Base-by-base conservation (phyloP, 2,797 vertebrate species). In the Emys orbicularis region DNA sequence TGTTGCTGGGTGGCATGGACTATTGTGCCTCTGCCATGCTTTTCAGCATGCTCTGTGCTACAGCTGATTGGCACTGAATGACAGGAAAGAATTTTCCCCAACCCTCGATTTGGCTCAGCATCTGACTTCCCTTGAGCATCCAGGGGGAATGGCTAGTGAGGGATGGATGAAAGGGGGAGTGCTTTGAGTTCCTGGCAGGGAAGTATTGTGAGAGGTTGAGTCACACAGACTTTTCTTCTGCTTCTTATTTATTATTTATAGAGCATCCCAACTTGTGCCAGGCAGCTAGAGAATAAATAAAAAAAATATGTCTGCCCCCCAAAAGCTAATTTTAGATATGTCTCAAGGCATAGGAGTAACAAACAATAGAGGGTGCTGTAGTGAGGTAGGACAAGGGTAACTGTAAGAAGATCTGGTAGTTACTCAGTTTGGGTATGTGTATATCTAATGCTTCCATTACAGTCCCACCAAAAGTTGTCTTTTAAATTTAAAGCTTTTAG, bases 131-230 rank as follows among this genome's bases (percentile, higher is more conserved):
- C 37, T 10, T 11, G 41, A 82, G 81, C 82, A 95, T 11, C 29
- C 47, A 37, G 50, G 79, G 49, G 4, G n/a, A 86, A 29, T 0
- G 0, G 79, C 37, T 27, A 52, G 16, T 0, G 0, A 91, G 56
- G 49, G 65, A 76, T 25, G 57, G 79, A 80, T 25, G 27, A 59
- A 53, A 50, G 7, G 50, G 8, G 9, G 72, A 10, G 77, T 87
- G 8, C 31, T 25, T 72, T 94, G 54, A 59, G 25, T 72, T 34
- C 92, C 90, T 13, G 44, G 44, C 61, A 59, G 72, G n/a, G 12
- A 47, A 7, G 90, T 84, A 34, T 27, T 44, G 4, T 84, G 65
- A 52, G 92, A 90, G 81, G 77, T 29, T 90, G 81, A 90, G 81
- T 77, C 68, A 61, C 49, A 6, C 53, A 85, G 57, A n/a, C 92